Base-by-base conservation (phyloP, 2,113 vertebrate species). In the Alosa alosa region DNA sequence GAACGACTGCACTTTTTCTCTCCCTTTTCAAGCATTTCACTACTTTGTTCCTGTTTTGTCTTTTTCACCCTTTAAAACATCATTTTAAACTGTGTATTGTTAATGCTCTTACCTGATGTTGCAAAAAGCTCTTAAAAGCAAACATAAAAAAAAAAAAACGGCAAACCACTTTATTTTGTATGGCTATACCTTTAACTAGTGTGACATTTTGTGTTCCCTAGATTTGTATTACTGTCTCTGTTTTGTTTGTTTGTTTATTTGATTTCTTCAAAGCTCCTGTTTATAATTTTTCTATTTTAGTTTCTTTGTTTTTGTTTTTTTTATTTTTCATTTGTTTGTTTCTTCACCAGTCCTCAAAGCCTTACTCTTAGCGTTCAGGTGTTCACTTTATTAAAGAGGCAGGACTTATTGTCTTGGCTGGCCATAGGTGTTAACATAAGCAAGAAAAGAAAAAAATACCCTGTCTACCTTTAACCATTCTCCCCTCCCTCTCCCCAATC, bases 351-450 rank as follows among this genome's bases (percentile, higher is more conserved):
- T 88, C 93, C 92, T 94, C 88, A 88, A 95, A 94, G 96, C 95
- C 95, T 96, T 95, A 94, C 91, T 94, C 90, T 90, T 89, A 94
- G 93, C 88, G 81, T 95, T 93, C 93, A 95, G 94, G 93, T 93
- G 93, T 96, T 95, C 93, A 94, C 89, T 84, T 93, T 91, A 93
- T 93, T 93, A 92, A 78, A 68, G 64, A 68, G 64, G 64, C 72
- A 78, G 15, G 72, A 36, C 72, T 39, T 39, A 36, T 36, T 64
- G 68, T 75, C 25, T 36, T 75, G 68, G 68, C 7, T 78, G 72
- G 31, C 72, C 13, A 68, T 68, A 31, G 64, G 25, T 68, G 64
- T 68, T 64, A 64, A 64, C 57, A 64, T 10, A 64, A 68, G n/a
- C 55, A 60, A 60, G 18, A 60, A 60, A 60, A 22, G 18, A 60